A percentile compares a stretch with the other conserved stretches of the same genome.
Conservation (phyloP, 2,888 invertebrate species). For the Hymenopus coronatus region DNA sequence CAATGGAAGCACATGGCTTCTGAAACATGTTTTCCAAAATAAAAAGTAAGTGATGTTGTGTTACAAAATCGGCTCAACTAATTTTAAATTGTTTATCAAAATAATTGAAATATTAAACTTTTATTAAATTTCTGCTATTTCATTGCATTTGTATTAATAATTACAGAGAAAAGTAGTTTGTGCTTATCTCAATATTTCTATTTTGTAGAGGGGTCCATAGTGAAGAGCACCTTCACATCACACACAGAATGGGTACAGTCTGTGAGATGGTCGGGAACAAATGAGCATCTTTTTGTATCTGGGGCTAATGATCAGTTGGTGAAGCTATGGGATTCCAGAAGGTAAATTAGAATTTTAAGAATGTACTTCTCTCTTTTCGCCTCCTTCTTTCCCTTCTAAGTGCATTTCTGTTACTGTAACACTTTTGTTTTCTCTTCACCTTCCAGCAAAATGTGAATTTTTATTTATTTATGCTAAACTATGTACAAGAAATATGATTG, state of each 20-base stretch:
- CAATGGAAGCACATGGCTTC: too few species aligned
- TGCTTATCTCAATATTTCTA: slow-evolving; percentile 19
- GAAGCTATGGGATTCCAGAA: slow-evolving; percentile 95
- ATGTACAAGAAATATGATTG: too few species aligned
- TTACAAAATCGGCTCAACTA: too few species aligned
- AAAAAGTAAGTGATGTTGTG: too few species aligned
- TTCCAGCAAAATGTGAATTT: too few species aligned
- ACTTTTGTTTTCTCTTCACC: too few species aligned
- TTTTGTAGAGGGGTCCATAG: slow-evolving; percentile 74
- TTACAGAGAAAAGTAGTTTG: background rate
- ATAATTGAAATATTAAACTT: background rate
- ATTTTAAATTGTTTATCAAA: background rate
- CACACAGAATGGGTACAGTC: slow-evolving; percentile 91
- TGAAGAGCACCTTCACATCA: slow-evolving; percentile 82
- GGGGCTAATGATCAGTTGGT: slow-evolving; percentile 88
- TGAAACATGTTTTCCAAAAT: too few species aligned
- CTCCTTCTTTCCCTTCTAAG: too few species aligned
- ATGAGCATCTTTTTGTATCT: slow-evolving; percentile 84
- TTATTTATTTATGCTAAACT: too few species aligned
- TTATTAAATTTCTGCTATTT: background rate
- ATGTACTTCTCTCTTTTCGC: too few species aligned
- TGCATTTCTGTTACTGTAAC: too few species aligned
- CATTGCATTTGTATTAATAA: background rate
- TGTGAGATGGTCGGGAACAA: slow-evolving; percentile 82
- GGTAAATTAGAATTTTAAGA: slow-evolving; percentile 50